Evolutionary conservation across 2,113 vertebrate species (phyloP).

Genomic region (Nibea albiflora): DNA sequence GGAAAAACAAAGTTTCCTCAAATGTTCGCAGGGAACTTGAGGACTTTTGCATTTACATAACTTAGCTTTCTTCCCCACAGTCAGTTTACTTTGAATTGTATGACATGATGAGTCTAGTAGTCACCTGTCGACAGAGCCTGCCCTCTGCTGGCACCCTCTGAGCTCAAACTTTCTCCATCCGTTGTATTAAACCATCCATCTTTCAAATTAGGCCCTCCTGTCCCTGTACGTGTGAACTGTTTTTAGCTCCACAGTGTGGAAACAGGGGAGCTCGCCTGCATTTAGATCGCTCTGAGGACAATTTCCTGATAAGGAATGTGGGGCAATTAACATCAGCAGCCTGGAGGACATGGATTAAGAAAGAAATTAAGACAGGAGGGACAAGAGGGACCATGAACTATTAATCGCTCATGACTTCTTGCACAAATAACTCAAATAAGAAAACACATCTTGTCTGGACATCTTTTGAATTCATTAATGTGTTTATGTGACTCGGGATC

Average conservation of each 20-base stretch:
- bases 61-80: not conserved
- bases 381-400: slow-evolving; percentile 14
- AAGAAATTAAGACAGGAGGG: slow-evolving; percentile 23
- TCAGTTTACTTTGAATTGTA: not conserved
- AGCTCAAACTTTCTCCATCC: not conserved
- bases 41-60: too few species aligned
- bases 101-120: not conserved
- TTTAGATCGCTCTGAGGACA: slow-evolving; percentile 62
- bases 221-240: not conserved
- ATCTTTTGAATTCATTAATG: not conserved
- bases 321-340: slow-evolving; percentile 72
- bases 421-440: not conserved
- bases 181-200: not conserved
- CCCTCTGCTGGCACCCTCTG: not conserved
- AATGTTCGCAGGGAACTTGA: too few species aligned
- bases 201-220: not conserved
- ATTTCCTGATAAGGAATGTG: slow-evolving; percentile 72
- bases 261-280: slow-evolving; percentile 64
- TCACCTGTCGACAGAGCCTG: not conserved
- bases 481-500: too few species aligned
- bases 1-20: too few species aligned
- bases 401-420: slow-evolving; percentile 22
- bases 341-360: slow-evolving; percentile 57
- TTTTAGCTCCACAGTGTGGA: slow-evolving; percentile 34
- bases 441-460: not conserved